A percentile compares a stretch with the other conserved stretches of the same genome.
phyloP scores from a whole-genome alignment of 2,113 vertebrate genomes.

The Lipophrys pholis region DNA sequence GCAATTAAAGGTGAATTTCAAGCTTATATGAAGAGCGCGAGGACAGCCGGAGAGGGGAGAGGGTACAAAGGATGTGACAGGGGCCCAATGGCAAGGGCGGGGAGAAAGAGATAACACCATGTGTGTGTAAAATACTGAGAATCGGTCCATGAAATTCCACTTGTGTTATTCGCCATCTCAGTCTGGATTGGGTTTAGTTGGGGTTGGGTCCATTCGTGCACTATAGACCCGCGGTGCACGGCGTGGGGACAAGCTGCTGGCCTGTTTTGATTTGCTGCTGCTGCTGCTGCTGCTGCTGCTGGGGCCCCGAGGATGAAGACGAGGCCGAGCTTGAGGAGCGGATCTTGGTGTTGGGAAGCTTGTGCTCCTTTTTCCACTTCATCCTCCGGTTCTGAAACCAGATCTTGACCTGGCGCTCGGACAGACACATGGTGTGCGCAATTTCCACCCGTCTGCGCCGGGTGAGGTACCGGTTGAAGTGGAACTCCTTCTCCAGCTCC shows the following conservation, averaged over 20 bases:
- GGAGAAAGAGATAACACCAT: slow-evolving; percentile 65
- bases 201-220: slow-evolving; percentile 61
- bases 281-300: slow-evolving; percentile 67
- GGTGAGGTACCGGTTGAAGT: slow-evolving; percentile 99
- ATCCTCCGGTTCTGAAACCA: slow-evolving; percentile 99
- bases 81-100: slow-evolving; percentile 73
- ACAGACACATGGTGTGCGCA: slow-evolving; percentile 96
- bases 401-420: slow-evolving; percentile 99
- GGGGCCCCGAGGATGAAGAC: slow-evolving; percentile 82
- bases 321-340: slow-evolving; percentile 90
- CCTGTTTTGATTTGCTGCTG: slow-evolving; percentile 86
- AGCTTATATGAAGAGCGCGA: slow-evolving; percentile 75
- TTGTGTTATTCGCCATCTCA: slow-evolving; percentile 80
- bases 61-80: slow-evolving; percentile 70
- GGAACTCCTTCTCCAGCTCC: slow-evolving; percentile 99
- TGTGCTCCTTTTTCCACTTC: slow-evolving; percentile 99
- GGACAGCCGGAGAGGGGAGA: slow-evolving; percentile 51
- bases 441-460: slow-evolving; percentile 98
- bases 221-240: slow-evolving; percentile 90
- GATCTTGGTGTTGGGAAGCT: slow-evolving; percentile 99
- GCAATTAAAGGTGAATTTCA: slow-evolving; percentile 74
- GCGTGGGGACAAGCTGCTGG: slow-evolving; percentile 87
- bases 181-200: slow-evolving; percentile 71
- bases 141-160: slow-evolving; percentile 81
- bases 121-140: slow-evolving; percentile 79